These are phyloP conservation scores for Egretta garzetta DNA, from an alignment of 2,113 vertebrate species.

Conservation along the genomic window DNA sequence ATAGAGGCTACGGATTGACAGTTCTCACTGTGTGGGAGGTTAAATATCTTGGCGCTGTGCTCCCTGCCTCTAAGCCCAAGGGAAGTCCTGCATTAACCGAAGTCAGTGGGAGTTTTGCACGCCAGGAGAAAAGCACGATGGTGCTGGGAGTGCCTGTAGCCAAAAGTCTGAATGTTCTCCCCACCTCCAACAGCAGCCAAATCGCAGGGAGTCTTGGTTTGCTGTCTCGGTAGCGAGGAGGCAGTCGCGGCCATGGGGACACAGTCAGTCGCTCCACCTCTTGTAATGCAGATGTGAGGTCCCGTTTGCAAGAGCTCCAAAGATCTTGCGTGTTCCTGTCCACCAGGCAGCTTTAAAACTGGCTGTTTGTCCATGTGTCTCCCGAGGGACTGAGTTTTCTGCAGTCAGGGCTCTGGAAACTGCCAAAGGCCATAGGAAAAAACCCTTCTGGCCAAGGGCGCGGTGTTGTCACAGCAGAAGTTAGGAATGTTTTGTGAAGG, in stretches of 20 bases:
- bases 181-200: not conserved
- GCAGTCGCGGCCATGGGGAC: not conserved
- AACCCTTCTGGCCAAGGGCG: not conserved
- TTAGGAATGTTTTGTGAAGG: not conserved
- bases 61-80: accelerated
- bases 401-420: not conserved
- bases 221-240: accelerated
- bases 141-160: not conserved
- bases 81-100: not conserved
- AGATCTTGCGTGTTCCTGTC: not conserved
- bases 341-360: not conserved
- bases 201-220: accelerated
- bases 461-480: not conserved
- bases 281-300: not conserved
- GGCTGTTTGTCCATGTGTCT: not conserved
- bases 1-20: accelerated
- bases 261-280: accelerated
- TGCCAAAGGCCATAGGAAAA: not conserved
- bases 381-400: not conserved
- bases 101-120: not conserved
- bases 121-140: accelerated
- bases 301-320: not conserved
- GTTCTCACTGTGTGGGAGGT: accelerated
- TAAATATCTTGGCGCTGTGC: too few species aligned
- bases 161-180: not conserved